Base-by-base conservation (phyloP, 2,113 vertebrate species). In the Neogale vison region DNA sequence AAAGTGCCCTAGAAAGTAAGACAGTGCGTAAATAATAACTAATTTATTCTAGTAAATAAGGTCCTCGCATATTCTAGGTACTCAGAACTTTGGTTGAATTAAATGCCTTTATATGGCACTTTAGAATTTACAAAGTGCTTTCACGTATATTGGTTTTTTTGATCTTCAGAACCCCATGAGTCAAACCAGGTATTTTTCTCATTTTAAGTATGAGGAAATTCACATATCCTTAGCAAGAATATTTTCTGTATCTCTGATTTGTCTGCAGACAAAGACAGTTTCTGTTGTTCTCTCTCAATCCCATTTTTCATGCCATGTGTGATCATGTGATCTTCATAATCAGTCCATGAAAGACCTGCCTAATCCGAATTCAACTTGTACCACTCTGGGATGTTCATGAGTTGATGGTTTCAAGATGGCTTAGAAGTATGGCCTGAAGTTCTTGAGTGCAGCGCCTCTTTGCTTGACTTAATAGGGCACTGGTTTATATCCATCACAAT, bases 201-300 rank as follows among this genome's bases (percentile, higher is more conserved):
- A 42, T 76, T 97, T 94, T 95, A 95, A 97, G 36, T 42, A 72
- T n/a, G 57, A 94, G 50, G 87, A 85, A 84, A 92, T 95, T 61
- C 13, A 47, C 67, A 90, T 20, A 21, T 15, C 1, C n/a, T 88
- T 87, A 83, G 45, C 42, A 92, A 88, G 65, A 63, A 74, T 76
- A 71, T 82, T 81, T 65, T 85, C 11, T 90, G 7, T 96, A 31
- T 59, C 34, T 92, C 72, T 84, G 84, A 85, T 71, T 85, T 3
- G n/a, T 94, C 80, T 93, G 18, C 20, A 88, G 21, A 74, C 21
- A 55, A 83, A 95, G 50, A 76, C 3, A 85, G 36, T 89, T 82
- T 72, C 42, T 92, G 4, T n/a, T 71, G 42, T 85, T 50, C 74
- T 86, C 74, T 86, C 63, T 91, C 69, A 67, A 2, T 93, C 76